phyloP scores from a whole-genome alignment of 2,797 vertebrate genomes.

The Margarornis squamiger region DNA sequence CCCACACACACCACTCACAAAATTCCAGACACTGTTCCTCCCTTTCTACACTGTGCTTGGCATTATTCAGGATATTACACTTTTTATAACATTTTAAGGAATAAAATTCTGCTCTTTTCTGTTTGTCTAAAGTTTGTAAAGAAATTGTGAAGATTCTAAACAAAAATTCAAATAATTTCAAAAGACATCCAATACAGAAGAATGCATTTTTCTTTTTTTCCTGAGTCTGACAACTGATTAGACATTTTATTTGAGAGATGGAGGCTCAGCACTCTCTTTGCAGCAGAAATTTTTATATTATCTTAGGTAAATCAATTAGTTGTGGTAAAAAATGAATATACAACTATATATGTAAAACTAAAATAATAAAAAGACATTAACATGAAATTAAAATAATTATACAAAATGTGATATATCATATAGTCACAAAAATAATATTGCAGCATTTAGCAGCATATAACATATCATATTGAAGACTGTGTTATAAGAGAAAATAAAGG shows the following conservation, averaged over 20 bases:
- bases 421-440: neutral
- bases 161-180: neutral
- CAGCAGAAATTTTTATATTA: neutral
- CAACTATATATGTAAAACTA: neutral
- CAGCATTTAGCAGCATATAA: neutral
- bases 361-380: neutral
- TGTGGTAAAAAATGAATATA: neutral
- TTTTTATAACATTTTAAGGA: neutral
- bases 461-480: neutral
- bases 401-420: neutral
- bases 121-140: neutral
- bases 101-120: neutral
- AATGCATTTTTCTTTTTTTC: neutral
- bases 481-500: neutral
- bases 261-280: accelerated
- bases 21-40: neutral
- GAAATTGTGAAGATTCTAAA: neutral
- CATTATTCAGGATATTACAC: neutral
- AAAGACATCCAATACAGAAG: neutral
- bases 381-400: neutral
- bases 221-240: neutral
- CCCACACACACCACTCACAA: neutral
- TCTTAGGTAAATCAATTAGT: neutral
- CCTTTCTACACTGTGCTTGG: neutral
- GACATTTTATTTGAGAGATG: neutral